Evolutionary conservation across 1,140 invertebrate species (phyloP).

Genomic region (Drosophila sucinea): DNA sequence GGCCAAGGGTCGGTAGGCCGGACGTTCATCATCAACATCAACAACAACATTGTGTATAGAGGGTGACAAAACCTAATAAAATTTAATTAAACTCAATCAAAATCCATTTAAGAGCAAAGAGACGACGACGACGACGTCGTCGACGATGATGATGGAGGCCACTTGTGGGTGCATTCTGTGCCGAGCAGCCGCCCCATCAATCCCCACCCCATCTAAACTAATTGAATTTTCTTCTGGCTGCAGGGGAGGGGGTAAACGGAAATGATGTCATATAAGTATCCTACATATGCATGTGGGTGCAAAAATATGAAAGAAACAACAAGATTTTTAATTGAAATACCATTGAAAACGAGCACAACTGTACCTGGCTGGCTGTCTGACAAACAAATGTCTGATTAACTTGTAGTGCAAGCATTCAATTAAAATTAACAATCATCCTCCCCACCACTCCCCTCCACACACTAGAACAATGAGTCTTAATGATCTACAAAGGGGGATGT

Average conservation of each 20-base stretch:
- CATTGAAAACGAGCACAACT: constrained; percentile 21
- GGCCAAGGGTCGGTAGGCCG: constrained; percentile 30
- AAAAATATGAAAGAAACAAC: constrained; percentile 1
- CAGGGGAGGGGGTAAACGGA: constrained; percentile 32
- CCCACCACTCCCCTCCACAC: background rate
- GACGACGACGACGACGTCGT: background rate
- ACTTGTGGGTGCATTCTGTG: constrained; percentile 31
- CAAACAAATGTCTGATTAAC: constrained; percentile 63
- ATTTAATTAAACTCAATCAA: constrained; percentile 82
- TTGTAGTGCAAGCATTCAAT: constrained; percentile 57
- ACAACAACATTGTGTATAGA: constrained; percentile 40
- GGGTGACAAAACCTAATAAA: constrained; percentile 81
- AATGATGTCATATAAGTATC: constrained; percentile 42
- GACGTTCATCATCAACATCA: constrained; percentile 57
- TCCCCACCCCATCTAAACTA: constrained; percentile 19
- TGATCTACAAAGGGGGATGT: constrained; percentile 10
- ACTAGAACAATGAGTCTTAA: constrained; percentile 36
- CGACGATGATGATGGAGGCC: constrained; percentile 17
- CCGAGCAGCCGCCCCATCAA: constrained; percentile 9
- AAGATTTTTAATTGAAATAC: constrained; percentile 48
- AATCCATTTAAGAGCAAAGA: constrained; percentile 70
- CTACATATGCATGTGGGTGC: constrained; percentile 6
- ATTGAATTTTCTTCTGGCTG: constrained; percentile 33
- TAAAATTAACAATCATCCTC: constrained; percentile 54
- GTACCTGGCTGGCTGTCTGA: constrained; percentile 41